Evolutionary conservation across 1,140 invertebrate genomes (phyloP).

Genomic region (Sesamia nonagrioides): DNA sequence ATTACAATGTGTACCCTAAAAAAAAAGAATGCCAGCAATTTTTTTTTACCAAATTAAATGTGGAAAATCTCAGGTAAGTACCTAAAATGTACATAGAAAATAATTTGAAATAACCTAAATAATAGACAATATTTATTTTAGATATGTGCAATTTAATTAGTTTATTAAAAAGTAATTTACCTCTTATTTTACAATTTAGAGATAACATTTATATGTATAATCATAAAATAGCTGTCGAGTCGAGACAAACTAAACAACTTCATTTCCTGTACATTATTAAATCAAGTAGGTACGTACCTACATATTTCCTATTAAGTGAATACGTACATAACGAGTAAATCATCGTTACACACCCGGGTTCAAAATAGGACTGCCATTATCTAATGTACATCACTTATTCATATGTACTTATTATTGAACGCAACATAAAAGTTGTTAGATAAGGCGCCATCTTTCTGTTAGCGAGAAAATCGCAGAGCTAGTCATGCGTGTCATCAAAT

Average conservation of each 20-base stretch:
- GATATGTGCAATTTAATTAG: slow-evolving; percentile 66
- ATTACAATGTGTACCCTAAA: no score
- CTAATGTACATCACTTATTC: background rate
- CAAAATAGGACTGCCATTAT: slow-evolving; percentile 7
- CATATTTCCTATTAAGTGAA: slow-evolving; percentile 1
- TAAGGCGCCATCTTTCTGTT: no score
- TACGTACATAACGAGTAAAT: slow-evolving; percentile 9
- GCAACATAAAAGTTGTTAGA: background rate
- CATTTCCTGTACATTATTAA: slow-evolving; percentile 38
- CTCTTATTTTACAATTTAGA: slow-evolving; percentile 61
- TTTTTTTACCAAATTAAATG: no score
- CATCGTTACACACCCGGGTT: background rate
- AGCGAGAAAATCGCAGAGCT: no score
- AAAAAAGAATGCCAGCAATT: no score
- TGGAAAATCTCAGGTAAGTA: no score
- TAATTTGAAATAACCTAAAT: background rate
- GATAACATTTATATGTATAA: slow-evolving; percentile 57
- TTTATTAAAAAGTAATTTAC: slow-evolving; percentile 59
- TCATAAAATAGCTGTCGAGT: slow-evolving; percentile 52
- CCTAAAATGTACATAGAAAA: background rate
- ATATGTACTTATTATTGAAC: background rate
- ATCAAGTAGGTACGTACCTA: slow-evolving; percentile 7
- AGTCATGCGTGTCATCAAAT: no score
- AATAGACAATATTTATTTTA: slow-evolving; percentile 52
- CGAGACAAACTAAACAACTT: slow-evolving; percentile 38